Evolutionary conservation across 2,888 invertebrate species (phyloP).

Genomic region (Ectemnius cavifrons): DNA sequence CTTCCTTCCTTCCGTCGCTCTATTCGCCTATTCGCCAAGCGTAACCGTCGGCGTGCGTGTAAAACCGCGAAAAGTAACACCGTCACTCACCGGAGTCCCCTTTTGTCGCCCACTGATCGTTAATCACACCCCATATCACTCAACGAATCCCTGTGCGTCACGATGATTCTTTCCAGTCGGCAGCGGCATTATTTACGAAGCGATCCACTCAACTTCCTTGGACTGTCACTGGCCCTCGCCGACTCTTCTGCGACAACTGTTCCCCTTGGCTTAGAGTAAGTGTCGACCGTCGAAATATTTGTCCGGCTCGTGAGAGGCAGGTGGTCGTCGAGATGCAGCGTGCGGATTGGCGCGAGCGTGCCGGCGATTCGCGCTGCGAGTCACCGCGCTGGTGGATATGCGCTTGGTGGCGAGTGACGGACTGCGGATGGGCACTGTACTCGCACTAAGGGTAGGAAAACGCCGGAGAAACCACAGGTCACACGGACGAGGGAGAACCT

Average conservation of each 20-base stretch:
- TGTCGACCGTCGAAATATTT: too few species aligned
- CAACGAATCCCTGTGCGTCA: background rate
- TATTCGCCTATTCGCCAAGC: constrained; percentile 31
- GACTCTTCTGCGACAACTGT: too few species aligned
- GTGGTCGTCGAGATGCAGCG: too few species aligned
- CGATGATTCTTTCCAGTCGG: background rate
- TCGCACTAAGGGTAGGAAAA: constrained; percentile 68
- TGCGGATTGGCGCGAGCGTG: too few species aligned
- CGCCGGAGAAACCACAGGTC: constrained; percentile 73
- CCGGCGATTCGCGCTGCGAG: constrained; percentile 4
- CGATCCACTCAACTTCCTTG: too few species aligned
- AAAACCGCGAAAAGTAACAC: constrained; percentile 43
- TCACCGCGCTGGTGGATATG: constrained; percentile 24
- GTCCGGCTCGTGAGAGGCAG: too few species aligned
- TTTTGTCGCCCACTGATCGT: constrained; percentile 44
- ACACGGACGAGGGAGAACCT: constrained; percentile 60
- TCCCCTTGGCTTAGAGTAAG: too few species aligned
- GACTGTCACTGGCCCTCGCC: too few species aligned
- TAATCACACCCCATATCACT: constrained; percentile 33
- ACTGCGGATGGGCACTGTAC: constrained; percentile 68
- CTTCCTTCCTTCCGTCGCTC: constrained; percentile 20
- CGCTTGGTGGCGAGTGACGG: constrained; percentile 60
- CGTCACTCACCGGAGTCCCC: constrained; percentile 54
- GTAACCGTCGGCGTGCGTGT: constrained; percentile 43
- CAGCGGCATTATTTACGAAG: too few species aligned